A percentile compares a stretch with the other conserved stretches of the same genome.
Conservation (phyloP, 1,140 invertebrate genomes). For the Nebria ingens region DNA sequence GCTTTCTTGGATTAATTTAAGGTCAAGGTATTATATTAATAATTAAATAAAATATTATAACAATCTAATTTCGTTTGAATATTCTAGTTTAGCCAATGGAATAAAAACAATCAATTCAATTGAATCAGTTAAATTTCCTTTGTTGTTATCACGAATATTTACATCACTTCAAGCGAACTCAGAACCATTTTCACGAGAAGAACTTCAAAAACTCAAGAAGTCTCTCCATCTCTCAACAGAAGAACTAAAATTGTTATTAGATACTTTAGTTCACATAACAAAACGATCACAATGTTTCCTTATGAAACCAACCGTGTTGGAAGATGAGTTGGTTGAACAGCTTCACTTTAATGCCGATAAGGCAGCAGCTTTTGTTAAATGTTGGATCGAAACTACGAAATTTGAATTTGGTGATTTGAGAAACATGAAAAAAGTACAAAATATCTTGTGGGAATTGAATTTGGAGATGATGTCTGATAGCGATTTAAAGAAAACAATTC, state of each 20-base stretch:
- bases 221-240: slow-evolving; percentile 20
- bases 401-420: slow-evolving; percentile 26
- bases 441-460: slow-evolving; percentile 28
- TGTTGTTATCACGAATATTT: slow-evolving; percentile 21
- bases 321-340: slow-evolving; percentile 23
- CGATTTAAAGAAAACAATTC: slow-evolving; percentile 18
- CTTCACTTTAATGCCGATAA: slow-evolving; percentile 24
- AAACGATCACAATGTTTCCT: slow-evolving; percentile 26
- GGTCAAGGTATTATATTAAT: slow-evolving; percentile 17
- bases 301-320: slow-evolving; percentile 26
- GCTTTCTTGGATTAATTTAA: slow-evolving; percentile 20
- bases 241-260: slow-evolving; percentile 22
- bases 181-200: slow-evolving; percentile 20
- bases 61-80: slow-evolving; percentile 10
- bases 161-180: slow-evolving; percentile 16
- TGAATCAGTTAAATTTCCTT: slow-evolving; percentile 18
- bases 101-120: slow-evolving; percentile 25
- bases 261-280: slow-evolving; percentile 25
- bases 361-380: slow-evolving; percentile 28
- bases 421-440: slow-evolving; percentile 22
- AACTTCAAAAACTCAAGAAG: slow-evolving; percentile 23
- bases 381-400: slow-evolving; percentile 25
- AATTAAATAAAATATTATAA: not conserved
- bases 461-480: slow-evolving; percentile 22
- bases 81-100: slow-evolving; percentile 23